Evolutionary conservation across 2,888 invertebrate species (phyloP), one percentile per base, ranked within the genome.

Genomic region (Empis stercorea): DNA sequence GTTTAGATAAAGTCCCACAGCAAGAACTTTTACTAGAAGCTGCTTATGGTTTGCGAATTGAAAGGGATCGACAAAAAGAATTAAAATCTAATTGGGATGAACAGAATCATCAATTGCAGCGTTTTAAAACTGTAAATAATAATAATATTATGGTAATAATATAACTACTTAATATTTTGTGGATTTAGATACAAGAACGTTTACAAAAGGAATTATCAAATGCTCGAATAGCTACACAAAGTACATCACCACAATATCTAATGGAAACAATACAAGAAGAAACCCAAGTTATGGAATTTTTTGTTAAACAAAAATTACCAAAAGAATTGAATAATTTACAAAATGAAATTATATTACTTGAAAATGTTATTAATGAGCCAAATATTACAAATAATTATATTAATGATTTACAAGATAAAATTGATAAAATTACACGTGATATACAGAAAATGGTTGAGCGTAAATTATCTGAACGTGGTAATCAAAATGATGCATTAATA

Each of bases 281-380:
- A 46, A 52, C 51, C 2, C 53, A 56, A 48, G 76, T 84, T 36
- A 83, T 84, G 61, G 74, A 72, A 49, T 87, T 84, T 65, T 73
- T 91, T 51, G 80, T 80, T 1, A 81, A 81, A 52, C 87, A 87
- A 59, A 86, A 88, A 61, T 64, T 91, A 45, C 87, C 87, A 0
- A 78, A 80, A 56, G 91, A 92, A 64, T 71, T 81, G 40, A 66
- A 72, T 2, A 66, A 70, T 11, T 70, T 79, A 45, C 77, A 79
- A 59, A 77, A 79, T 56, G 80, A 81, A 56, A 72, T 86, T 34
- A 75, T 76, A 51, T 80, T 86, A 51, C 72, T 87, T 62, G 79
- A 80, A 59, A 74, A 72, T 52, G 80, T 87, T 52, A 80, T 87
- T 1, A 72, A 75, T 39, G 80, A 82, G 53, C 78, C 79, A 43